Evolutionary conservation across 2,113 vertebrate genomes (phyloP).

Genomic region (Sylvilagus bachmani): DNA sequence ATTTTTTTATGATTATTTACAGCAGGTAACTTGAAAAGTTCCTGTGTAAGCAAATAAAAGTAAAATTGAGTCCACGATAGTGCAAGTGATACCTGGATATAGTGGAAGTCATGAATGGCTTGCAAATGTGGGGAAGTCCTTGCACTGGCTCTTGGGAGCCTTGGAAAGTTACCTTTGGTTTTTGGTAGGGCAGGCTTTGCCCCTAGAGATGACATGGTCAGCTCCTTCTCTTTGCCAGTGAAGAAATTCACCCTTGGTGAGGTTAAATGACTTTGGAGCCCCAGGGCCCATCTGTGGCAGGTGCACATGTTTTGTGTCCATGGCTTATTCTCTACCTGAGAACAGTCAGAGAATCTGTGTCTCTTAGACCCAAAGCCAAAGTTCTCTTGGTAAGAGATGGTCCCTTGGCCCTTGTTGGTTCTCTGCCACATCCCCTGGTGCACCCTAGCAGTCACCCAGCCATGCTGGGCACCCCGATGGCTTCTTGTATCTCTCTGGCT

Average conservation of each 20-base stretch:
- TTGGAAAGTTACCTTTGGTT: not conserved
- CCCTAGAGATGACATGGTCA: not conserved
- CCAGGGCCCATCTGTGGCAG: not conserved
- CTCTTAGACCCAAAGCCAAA: not conserved
- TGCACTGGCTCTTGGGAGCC: not conserved
- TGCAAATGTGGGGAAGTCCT: not conserved
- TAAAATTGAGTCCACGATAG: not conserved
- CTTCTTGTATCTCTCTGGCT: not conserved
- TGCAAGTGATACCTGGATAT: not conserved
- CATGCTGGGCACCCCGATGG: not conserved
- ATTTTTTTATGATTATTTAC: slow-evolving; percentile 44
- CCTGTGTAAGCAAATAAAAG: not conserved
- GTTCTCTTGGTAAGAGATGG: not conserved
- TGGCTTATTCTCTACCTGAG: not conserved
- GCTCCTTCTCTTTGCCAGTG: not conserved
- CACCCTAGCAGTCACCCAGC: not conserved
- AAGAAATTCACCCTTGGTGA: not conserved
- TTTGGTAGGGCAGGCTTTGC: not conserved
- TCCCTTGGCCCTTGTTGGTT: not conserved
- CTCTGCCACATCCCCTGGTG: not conserved
- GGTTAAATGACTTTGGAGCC: not conserved
- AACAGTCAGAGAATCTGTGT: not conserved
- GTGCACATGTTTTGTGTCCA: not conserved
- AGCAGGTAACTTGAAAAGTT: not conserved
- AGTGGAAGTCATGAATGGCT: not conserved